Evolutionary conservation across 2,113 vertebrate species (phyloP), one percentile per base, ranked within the genome.

Genomic region (Semnornis frantzii): DNA sequence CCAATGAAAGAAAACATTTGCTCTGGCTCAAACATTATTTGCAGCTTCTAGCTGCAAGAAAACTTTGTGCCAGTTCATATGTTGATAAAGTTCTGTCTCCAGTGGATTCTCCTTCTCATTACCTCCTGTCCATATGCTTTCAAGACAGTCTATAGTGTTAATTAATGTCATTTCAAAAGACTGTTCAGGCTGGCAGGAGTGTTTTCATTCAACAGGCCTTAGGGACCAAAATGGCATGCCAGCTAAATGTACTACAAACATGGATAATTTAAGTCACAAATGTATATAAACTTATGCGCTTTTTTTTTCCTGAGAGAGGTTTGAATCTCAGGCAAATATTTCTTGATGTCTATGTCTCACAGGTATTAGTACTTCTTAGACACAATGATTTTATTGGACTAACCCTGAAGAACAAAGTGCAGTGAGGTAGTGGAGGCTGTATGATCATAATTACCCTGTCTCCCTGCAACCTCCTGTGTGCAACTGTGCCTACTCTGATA

Each of bases 381-480:
- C 69, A 59, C 3, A 1, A 66, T 4, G 23, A 59, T 58, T 59
- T 39, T 39, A n/a, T 8, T 50, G 62, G 46, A 30, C 25, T 76
- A 9, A 66, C 54, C 16, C 6, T 42, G 58, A 70, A 33, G 58
- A 73, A 66, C 17, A 62, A 70, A 24, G 21, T 50, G 13, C 25
- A 69, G 30, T 50, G 24, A 70, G 14, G 72, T 66, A 55, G 28
- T 4, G 18, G 48, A 71, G 15, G 34, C 34, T 54, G 3, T 4
- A 20, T 7, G n/a, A 83, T 37, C 13, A 1, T 25, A 24, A 69
- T 31, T 7, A 6, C 20, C 12, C 8, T 11, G 8, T 48, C 42
- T 68, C 31, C 10, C 37, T 0, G 0, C 69, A 70, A 4, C 42
- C 28, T 73, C 60, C 69, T 0, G 0, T 24, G 14, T 25, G 24